These are phyloP conservation scores for Machaerirhynchus nigripectus DNA, from an alignment of 2,113 vertebrate species.

Conservation along the genomic window DNA sequence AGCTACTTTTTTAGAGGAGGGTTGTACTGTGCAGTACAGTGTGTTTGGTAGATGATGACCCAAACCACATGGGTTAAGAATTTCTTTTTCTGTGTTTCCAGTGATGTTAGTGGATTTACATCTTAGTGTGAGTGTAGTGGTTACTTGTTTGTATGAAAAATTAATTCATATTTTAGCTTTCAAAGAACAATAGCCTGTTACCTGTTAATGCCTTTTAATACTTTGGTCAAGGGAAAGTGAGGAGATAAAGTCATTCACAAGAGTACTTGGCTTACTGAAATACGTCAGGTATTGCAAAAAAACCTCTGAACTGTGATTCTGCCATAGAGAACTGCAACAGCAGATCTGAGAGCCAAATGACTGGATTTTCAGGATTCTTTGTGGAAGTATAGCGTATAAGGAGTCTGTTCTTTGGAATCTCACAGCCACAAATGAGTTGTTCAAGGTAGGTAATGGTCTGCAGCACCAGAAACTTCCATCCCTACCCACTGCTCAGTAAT, in stretches of 20 bases:
- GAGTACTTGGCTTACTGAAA: neutral
- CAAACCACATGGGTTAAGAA: neutral
- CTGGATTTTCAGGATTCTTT: neutral
- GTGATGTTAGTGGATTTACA: neutral
- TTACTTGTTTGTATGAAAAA: neutral
- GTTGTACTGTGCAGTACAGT: neutral
- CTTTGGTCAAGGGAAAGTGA: neutral
- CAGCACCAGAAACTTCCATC: neutral
- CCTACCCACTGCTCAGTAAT: neutral
- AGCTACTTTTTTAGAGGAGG: neutral
- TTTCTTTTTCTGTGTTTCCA: neutral
- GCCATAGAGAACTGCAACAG: neutral
- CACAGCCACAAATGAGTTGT: neutral
- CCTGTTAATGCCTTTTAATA: neutral
- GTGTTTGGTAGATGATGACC: neutral
- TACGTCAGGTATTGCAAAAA: neutral
- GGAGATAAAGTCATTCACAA: neutral
- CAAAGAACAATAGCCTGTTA: neutral
- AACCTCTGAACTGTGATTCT: neutral
- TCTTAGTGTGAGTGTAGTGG: neutral
- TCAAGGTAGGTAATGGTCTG: neutral
- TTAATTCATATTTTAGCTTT: neutral
- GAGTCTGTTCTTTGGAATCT: neutral
- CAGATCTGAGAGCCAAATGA: neutral
- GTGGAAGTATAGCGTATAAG: neutral